Percentiles rank a stretch among this genome's conserved stretches.
Evolutionary conservation across 92 coral and sea anemone genomes (phyloP).

Genomic region (Pocillopora meandrina): DNA sequence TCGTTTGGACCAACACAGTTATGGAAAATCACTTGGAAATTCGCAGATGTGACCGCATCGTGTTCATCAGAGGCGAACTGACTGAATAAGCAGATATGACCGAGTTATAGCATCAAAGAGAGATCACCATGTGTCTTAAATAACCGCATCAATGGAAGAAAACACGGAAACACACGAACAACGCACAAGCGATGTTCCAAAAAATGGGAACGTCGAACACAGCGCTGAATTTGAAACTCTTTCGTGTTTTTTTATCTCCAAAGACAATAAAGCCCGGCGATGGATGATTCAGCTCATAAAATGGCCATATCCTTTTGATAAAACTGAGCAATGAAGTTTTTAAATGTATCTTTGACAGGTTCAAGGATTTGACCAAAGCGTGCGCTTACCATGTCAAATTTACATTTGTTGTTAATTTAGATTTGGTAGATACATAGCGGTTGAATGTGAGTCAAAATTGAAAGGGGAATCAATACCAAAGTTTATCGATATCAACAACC

Average conservation of each 20-base stretch:
- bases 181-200: neutral
- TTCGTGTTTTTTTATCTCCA: slow-evolving; percentile 76
- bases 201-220: neutral
- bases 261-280: slow-evolving; percentile 66
- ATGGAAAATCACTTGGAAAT: neutral
- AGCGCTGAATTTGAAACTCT: slow-evolving; percentile 50
- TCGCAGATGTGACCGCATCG: neutral
- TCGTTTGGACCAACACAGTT: neutral
- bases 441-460: no score
- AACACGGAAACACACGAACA: neutral
- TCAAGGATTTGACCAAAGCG: neutral
- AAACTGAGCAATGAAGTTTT: neutral
- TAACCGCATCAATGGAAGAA: slow-evolving; percentile 4
- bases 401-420: neutral
- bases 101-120: neutral
- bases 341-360: neutral
- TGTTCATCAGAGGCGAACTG: neutral
- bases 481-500: no score
- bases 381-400: neutral
- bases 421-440: no score
- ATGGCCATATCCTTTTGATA: slow-evolving; percentile 92
- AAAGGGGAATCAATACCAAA: no score
- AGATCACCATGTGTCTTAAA: neutral
- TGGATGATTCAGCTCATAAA: slow-evolving; percentile 83
- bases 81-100: neutral